Evolutionary conservation across 2,888 invertebrate species (phyloP), one percentile per base, ranked within the genome.

Genomic region (Seladonia tumulorum): DNA sequence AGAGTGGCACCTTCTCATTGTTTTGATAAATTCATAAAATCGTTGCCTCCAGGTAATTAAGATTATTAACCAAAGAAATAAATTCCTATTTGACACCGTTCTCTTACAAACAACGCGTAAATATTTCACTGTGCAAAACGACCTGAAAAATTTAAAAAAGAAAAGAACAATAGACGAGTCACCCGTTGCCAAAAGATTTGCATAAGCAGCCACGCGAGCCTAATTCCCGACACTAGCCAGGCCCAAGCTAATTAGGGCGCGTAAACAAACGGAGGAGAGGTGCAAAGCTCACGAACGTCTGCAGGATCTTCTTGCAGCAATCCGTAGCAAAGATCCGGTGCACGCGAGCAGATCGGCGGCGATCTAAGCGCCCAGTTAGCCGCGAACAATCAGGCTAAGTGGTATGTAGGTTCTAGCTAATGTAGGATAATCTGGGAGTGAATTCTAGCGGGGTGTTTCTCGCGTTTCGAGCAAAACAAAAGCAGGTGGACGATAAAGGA

Each of bases 341-440:
- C 88, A 86, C 86, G 79, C 85, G 83, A 89, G 87, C 86, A 25
- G 78, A 81, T 84, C 25, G 57, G 72, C 76, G 83, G 42, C n/a
- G 39, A 53, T 88, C 87, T 88, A 90, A 90, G 87, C 87, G 85
- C 83, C 85, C 85, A 87, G 87, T 88, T 85, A 84, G 81, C 74
- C 87, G 82, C 85, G 90, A 93, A 92, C 92, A 92, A 93, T 93
- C 91, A 88, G 88, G 77, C 88, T 89, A 92, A 93, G 91, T 92
- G 91, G 92, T 90, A 92, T 92, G 90, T 92, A 91, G 89, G 88
- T 87, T 87, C 90, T 89, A 90, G 90, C 92, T 94, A 93, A 94
- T 92, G 90, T 92, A 88, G 92, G 89, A 92, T 93, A 93, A 94
- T 93, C 93, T 90, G 87, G 1, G 60, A 35, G 85, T 87, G 74